These are phyloP conservation scores for Erythrocebus patas DNA, from an alignment of 2,113 vertebrate species.

Conservation along the genomic window DNA sequence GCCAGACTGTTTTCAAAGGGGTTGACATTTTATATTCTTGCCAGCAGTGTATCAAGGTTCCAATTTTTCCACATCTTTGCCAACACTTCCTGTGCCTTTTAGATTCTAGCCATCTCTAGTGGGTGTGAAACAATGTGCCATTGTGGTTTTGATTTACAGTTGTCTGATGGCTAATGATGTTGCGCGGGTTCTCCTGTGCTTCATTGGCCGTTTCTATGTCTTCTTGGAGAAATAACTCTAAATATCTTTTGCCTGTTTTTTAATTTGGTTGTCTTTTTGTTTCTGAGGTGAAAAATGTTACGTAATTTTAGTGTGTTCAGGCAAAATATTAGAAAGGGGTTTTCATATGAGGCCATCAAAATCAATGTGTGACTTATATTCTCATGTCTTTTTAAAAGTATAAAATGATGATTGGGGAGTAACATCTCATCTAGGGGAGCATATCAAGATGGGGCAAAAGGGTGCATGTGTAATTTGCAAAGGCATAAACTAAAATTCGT, in stretches of 20 bases:
- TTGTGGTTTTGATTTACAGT: neutral
- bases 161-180: neutral
- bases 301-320: neutral
- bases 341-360: neutral
- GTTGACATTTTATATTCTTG: neutral
- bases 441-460: neutral
- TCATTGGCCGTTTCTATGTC: neutral
- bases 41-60: neutral
- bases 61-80: neutral
- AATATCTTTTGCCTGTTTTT: neutral
- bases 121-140: neutral
- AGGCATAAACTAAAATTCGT: neutral
- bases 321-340: neutral
- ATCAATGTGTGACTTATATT: neutral
- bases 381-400: neutral
- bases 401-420: neutral
- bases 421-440: neutral
- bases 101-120: neutral
- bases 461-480: neutral
- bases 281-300: neutral
- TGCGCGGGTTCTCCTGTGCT: neutral
- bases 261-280: neutral
- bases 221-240: neutral
- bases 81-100: neutral
- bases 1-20: neutral